phyloP scores from a whole-genome alignment of 2,888 invertebrate genomes.

The Cephonodes hylas region DNA sequence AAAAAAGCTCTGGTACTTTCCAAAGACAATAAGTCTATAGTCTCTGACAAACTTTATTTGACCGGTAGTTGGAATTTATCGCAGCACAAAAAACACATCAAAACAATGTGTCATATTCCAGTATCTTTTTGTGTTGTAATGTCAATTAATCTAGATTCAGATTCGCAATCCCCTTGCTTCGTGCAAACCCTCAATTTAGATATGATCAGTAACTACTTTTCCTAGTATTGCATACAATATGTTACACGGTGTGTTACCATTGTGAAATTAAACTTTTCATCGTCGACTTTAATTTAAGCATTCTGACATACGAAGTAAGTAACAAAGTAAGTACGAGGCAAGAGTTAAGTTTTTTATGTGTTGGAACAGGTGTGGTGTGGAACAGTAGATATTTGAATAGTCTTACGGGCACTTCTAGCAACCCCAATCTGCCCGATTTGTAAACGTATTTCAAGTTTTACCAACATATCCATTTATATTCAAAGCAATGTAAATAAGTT shows the following conservation, averaged over 20 bases:
- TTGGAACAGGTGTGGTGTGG: neutral
- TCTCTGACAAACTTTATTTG: no score
- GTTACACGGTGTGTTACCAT: neutral
- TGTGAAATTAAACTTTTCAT: neutral
- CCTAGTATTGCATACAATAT: neutral
- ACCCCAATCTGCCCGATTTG: no score
- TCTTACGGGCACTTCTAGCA: no score
- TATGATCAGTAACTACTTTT: neutral
- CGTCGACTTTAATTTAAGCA: neutral
- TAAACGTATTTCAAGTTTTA: neutral
- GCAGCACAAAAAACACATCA: no score
- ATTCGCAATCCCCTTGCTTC: neutral
- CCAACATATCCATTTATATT: conserved; percentile 22
- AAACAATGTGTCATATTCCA: neutral
- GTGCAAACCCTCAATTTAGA: neutral
- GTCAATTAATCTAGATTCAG: neutral
- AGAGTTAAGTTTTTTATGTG: neutral
- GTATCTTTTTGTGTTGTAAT: neutral
- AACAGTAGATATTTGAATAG: no score
- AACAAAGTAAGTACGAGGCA: no score
- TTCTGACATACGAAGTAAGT: conserved; percentile 1
- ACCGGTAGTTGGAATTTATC: no score
- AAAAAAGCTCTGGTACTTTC: no score
- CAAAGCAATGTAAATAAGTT: conserved; percentile 41
- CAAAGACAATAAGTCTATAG: no score